These are phyloP conservation scores for Capromys pilorides DNA, from an alignment of 2,797 vertebrate genomes.

Conservation along the genomic window DNA sequence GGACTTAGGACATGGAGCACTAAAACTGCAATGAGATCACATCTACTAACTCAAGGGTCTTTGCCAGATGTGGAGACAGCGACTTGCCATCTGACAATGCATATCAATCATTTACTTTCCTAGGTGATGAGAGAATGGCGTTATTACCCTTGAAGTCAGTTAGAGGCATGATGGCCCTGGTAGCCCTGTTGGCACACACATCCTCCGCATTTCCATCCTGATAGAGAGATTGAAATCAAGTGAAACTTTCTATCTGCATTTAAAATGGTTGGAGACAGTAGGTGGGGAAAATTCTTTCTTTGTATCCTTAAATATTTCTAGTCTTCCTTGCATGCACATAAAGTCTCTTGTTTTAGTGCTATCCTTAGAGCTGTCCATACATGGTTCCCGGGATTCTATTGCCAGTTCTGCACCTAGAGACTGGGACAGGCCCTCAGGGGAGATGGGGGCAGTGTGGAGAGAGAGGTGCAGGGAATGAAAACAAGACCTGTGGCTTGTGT, in stretches of 20 bases:
- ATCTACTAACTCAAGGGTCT: background rate
- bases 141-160: fast-evolving
- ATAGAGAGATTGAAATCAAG: background rate
- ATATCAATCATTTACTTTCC: background rate
- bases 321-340: background rate
- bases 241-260: background rate
- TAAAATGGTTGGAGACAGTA: fast-evolving
- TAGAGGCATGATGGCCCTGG: fast-evolving
- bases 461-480: background rate
- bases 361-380: fast-evolving
- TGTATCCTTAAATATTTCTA: background rate
- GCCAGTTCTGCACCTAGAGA: background rate
- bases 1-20: background rate
- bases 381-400: background rate
- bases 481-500: background rate
- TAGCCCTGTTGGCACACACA: fast-evolving
- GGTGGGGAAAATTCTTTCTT: background rate
- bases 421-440: background rate
- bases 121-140: fast-evolving
- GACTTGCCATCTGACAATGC: too few species aligned
- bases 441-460: background rate
- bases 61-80: background rate
- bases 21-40: fast-evolving
- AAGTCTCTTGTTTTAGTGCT: background rate
- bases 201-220: background rate